phyloP scores from a whole-genome alignment of 2,888 invertebrate genomes.

The Colostygia pectinataria region DNA sequence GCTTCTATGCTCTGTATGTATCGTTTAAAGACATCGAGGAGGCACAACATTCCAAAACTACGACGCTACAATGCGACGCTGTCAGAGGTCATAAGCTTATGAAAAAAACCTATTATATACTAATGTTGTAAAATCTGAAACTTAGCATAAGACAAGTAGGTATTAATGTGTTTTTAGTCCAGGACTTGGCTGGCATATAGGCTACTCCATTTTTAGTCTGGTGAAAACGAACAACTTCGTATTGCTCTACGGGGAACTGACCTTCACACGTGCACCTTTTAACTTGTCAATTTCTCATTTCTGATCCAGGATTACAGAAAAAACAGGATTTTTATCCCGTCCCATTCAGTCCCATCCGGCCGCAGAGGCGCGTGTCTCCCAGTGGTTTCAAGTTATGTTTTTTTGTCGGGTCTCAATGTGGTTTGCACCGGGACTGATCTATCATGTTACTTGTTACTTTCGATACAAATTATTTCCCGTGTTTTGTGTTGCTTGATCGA shows the following conservation, averaged over 20 bases:
- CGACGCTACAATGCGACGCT: too few species aligned
- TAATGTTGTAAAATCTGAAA: too few species aligned
- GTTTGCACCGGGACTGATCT: conserved; percentile 35
- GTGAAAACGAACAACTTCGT: neutral
- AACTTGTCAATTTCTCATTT: conserved; percentile 6
- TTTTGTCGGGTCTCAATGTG: conserved; percentile 31
- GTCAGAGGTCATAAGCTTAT: too few species aligned
- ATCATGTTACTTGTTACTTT: conserved; percentile 31
- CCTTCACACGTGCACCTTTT: conserved; percentile 9
- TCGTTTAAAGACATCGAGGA: too few species aligned
- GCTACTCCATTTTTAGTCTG: too few species aligned
- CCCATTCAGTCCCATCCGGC: conserved; percentile 42
- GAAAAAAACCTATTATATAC: too few species aligned
- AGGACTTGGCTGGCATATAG: too few species aligned
- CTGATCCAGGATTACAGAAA: conserved; percentile 14
- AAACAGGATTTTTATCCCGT: conserved; percentile 28
- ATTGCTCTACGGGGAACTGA: neutral
- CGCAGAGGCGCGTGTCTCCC: conserved; percentile 53
- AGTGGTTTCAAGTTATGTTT: conserved; percentile 35
- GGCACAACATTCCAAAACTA: too few species aligned
- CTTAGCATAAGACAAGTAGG: too few species aligned
- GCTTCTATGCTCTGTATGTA: too few species aligned
- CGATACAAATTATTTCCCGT: conserved; percentile 28
- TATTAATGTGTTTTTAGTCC: too few species aligned
- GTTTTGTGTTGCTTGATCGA: conserved; percentile 14